Conservation (phyloP, 2,113 vertebrate species). For the Gopherus evgoodei region DNA sequence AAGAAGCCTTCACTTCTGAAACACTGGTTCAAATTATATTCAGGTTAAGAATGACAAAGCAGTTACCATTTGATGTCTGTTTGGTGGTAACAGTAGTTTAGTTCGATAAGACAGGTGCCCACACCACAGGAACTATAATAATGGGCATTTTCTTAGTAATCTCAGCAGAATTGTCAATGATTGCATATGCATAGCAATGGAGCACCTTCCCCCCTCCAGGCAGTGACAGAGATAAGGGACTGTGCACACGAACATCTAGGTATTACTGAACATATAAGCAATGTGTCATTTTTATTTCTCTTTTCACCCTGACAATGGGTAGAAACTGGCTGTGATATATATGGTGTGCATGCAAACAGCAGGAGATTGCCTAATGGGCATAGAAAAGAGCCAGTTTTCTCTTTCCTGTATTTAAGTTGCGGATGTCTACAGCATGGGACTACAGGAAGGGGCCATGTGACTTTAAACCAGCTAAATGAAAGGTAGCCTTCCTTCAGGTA, state of each 20-base stretch:
- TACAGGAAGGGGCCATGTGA: background rate
- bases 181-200: background rate
- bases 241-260: background rate
- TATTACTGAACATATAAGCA: background rate
- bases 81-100: background rate
- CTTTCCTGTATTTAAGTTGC: background rate
- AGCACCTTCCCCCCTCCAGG: background rate
- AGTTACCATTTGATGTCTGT: background rate
- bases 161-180: background rate
- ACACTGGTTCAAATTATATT: background rate
- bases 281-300: background rate
- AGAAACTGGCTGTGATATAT: background rate
- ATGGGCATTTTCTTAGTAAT: background rate
- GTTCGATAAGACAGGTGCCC: background rate
- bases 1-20: background rate
- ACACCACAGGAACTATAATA: background rate
- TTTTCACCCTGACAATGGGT: background rate
- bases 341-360: fast-evolving
- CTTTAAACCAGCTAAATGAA: background rate
- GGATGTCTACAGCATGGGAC: background rate
- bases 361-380: background rate
- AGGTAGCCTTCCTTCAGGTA: background rate
- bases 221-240: background rate
- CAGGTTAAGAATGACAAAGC: background rate
- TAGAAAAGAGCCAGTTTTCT: background rate